phyloP scores from a whole-genome alignment of 2,888 invertebrate genomes.

The Cactoblastis cactorum region DNA sequence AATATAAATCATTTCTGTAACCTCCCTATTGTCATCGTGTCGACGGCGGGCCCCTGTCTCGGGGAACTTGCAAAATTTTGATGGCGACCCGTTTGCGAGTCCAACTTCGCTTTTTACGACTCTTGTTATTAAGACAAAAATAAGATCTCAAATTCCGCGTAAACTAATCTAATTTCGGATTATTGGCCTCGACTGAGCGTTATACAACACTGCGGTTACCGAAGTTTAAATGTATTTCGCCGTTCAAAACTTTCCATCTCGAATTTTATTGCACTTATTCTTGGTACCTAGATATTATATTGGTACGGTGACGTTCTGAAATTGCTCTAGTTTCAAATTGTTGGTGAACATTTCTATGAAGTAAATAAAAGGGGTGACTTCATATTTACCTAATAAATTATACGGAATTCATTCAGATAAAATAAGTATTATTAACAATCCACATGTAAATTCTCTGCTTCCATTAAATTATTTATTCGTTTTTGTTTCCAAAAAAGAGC shows the following conservation, averaged over 20 bases:
- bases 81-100: slow-evolving; percentile 13
- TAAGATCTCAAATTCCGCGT: slow-evolving; percentile 7
- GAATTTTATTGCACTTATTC: slow-evolving; percentile 1
- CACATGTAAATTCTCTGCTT: no score
- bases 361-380: background rate
- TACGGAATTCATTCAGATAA: no score
- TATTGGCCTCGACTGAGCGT: slow-evolving; percentile 13
- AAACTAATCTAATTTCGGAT: slow-evolving; percentile 11
- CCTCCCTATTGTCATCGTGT: background rate
- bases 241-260: background rate
- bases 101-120: slow-evolving; percentile 13
- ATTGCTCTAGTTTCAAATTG: background rate
- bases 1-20: background rate
- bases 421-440: no score
- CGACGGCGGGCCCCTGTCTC: background rate
- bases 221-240: slow-evolving; percentile 6
- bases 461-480: no score
- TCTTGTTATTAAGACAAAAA: slow-evolving; percentile 14
- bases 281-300: background rate
- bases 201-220: slow-evolving; percentile 2
- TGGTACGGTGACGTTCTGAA: background rate
- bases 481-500: no score
- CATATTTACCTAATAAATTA: no score
- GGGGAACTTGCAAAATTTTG: slow-evolving; percentile 14
- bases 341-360: background rate